A percentile compares a stretch with the other conserved stretches of the same genome.
Conservation (phyloP, 2,113 vertebrate species). For the Limnothrissa miodon region DNA sequence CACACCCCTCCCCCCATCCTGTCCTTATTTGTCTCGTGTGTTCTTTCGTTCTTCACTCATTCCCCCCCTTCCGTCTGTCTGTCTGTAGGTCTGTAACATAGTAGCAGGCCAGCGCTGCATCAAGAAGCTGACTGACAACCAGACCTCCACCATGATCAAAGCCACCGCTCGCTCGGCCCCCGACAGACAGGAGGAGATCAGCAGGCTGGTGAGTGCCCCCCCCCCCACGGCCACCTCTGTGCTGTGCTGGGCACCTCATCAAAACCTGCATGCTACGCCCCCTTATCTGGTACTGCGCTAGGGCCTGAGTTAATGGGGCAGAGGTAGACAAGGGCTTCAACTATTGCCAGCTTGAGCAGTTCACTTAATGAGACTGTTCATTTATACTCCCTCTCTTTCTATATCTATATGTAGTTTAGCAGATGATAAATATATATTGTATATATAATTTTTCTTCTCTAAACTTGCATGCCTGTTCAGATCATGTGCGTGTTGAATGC, state of each 20-base stretch:
- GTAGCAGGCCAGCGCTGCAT: conserved; percentile 97
- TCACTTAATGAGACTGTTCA: too few species aligned
- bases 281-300: too few species aligned
- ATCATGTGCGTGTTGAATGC: background rate
- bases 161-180: conserved; percentile 95
- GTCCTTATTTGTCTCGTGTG: background rate
- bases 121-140: conserved; percentile 98
- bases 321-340: too few species aligned
- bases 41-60: background rate
- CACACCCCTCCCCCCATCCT: background rate
- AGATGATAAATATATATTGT: too few species aligned
- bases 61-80: background rate
- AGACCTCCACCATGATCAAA: conserved; percentile 99
- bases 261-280: too few species aligned
- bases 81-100: conserved; percentile 92
- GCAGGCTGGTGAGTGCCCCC: conserved; percentile 83
- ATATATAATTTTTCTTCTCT: too few species aligned
- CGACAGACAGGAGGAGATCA: conserved; percentile 98
- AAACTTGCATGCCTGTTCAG: background rate
- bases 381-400: too few species aligned
- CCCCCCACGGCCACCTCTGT: background rate
- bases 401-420: too few species aligned
- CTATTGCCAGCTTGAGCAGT: too few species aligned
- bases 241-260: too few species aligned
- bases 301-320: too few species aligned